These are phyloP conservation scores for Myzus persicae DNA, from an alignment of 1,140 invertebrate genomes.

Conservation along the genomic window DNA sequence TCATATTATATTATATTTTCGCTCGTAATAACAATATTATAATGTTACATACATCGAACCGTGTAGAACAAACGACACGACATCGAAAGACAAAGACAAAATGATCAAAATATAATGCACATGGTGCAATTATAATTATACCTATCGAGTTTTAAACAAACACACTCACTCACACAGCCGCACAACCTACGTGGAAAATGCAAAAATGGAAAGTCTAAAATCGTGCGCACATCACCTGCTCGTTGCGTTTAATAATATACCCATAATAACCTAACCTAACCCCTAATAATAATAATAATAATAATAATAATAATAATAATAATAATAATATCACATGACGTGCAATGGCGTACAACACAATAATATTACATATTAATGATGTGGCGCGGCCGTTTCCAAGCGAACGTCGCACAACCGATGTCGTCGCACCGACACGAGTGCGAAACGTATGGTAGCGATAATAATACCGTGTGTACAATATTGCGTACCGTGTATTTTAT, in stretches of 20 bases:
- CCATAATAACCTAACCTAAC: too few relatives aligned
- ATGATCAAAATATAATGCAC: not conserved
- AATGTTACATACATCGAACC: not conserved
- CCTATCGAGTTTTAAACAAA: slow-evolving; percentile 13
- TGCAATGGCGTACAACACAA: not conserved
- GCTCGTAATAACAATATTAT: not conserved
- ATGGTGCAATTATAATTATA: not conserved
- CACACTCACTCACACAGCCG: not conserved
- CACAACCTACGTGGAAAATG: not conserved
- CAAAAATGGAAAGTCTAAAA: slow-evolving; percentile 20
- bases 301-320: too few relatives aligned
- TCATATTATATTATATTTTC: not conserved
- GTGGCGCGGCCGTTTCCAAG: not conserved
- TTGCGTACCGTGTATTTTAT: too few relatives aligned
- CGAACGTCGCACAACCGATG: not conserved
- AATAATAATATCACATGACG: not conserved
- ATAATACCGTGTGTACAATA: not conserved
- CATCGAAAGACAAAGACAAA: not conserved
- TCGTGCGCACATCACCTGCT: slow-evolving; percentile 4
- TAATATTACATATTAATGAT: slow-evolving; percentile 21
- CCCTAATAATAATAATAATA: too few relatives aligned
- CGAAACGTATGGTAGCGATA: not conserved
- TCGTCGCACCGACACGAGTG: not conserved
- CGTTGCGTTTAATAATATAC: not conserved
- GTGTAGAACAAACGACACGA: not conserved